These are phyloP conservation scores for Cataglyphis hispanica DNA, from an alignment of 1,140 invertebrate species.

Conservation along the genomic window DNA sequence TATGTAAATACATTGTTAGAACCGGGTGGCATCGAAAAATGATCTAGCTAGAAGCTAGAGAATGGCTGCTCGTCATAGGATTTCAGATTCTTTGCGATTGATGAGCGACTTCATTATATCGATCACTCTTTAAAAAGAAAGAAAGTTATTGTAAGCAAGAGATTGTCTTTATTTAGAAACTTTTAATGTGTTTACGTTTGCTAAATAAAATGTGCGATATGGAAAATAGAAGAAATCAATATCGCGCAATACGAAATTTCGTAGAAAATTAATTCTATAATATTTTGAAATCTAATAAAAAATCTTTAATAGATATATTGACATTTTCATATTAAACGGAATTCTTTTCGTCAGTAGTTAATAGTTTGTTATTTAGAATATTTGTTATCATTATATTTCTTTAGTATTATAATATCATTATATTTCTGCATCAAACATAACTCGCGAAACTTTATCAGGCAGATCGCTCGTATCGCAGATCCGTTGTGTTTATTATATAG, in stretches of 20 bases:
- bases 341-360: neutral
- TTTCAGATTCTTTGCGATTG: neutral
- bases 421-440: slow-evolving; percentile 29
- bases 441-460: slow-evolving; percentile 13
- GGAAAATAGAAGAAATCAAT: neutral
- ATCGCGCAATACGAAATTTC: neutral
- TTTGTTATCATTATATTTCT: neutral
- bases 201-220: neutral
- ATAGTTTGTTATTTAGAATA: neutral
- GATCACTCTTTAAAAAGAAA: neutral
- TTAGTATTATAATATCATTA: neutral
- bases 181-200: neutral
- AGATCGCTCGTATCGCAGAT: slow-evolving; percentile 71
- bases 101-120: neutral
- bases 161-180: neutral
- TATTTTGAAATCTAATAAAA: neutral
- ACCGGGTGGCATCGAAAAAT: slow-evolving; percentile 23
- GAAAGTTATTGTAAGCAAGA: neutral
- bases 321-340: neutral
- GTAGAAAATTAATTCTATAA: neutral
- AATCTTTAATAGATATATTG: too few relatives aligned
- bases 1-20: slow-evolving; percentile 48
- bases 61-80: neutral
- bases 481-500: slow-evolving; percentile 86
- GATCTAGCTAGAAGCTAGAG: neutral